Percentiles rank a stretch among this genome's conserved stretches.
Evolutionary conservation across 1,140 invertebrate species (phyloP).

Genomic region (Dryas iulia): DNA sequence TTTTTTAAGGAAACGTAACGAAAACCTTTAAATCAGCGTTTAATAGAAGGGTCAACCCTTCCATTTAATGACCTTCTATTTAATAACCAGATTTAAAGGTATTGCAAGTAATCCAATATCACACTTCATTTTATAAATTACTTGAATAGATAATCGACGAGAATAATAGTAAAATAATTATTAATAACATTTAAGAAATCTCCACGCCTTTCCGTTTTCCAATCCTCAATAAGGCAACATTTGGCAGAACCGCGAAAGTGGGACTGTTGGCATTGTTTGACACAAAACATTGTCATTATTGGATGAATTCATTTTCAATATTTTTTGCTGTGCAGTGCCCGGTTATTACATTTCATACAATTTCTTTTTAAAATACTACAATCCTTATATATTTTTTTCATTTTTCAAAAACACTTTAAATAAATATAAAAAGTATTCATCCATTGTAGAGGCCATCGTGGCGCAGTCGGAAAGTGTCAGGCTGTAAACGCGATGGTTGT

Average conservation of each 20-base stretch:
- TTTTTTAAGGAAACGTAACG: too few species aligned
- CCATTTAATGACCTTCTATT: too few species aligned
- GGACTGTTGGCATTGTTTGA: conserved; percentile 58
- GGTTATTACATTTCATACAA: conserved; percentile 3
- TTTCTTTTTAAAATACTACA: background rate
- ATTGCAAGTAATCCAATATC: too few species aligned
- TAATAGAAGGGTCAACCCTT: too few species aligned
- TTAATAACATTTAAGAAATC: background rate
- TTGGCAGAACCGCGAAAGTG: conserved; percentile 66
- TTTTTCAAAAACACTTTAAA: background rate
- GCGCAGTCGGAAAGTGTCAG: too few species aligned
- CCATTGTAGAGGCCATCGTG: too few species aligned
- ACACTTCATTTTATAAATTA: too few species aligned
- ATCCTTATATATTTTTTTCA: background rate
- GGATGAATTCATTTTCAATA: conserved; percentile 49
- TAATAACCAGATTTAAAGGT: too few species aligned
- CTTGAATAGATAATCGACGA: too few species aligned
- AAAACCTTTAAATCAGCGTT: conserved; percentile 16
- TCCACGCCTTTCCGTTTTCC: conserved; percentile 33
- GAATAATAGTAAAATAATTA: too few species aligned
- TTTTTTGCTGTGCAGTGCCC: conserved; percentile 23
- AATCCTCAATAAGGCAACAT: conserved; percentile 48
- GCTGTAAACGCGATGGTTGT: too few species aligned
- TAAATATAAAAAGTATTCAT: background rate
- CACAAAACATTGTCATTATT: conserved; percentile 50